Evolutionary conservation across 2,888 invertebrate species (phyloP).

Genomic region (Trileptium ribeirensis): DNA sequence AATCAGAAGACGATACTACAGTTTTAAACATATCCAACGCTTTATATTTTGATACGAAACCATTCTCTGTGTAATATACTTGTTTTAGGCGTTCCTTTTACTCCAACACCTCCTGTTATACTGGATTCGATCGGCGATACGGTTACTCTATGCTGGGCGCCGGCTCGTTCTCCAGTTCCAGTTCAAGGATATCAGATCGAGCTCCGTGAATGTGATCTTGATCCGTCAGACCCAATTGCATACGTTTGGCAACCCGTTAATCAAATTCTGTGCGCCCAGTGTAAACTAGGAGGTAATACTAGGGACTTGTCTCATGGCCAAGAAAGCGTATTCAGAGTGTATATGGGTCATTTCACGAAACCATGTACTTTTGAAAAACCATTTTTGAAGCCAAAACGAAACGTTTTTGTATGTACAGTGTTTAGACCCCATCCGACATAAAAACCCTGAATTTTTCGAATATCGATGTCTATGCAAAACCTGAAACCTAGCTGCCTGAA

Average conservation of each 20-base stretch:
- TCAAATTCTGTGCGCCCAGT: slow-evolving; percentile 45
- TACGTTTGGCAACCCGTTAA: slow-evolving; percentile 47
- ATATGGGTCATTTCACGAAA: no score
- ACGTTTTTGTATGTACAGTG: no score
- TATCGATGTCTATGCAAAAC: no score
- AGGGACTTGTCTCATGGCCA: no score
- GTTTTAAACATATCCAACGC: neutral
- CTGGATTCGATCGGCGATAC: slow-evolving; percentile 26
- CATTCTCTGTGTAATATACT: neutral
- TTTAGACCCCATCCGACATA: no score
- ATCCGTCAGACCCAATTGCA: slow-evolving; percentile 8
- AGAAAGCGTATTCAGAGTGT: no score
- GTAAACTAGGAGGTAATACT: slow-evolving; percentile 48
- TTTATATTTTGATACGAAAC: neutral
- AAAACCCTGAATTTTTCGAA: no score
- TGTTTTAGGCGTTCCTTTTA: slow-evolving; percentile 37
- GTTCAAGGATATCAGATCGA: slow-evolving; percentile 51
- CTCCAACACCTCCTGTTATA: slow-evolving; percentile 45
- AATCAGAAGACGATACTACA: no score
- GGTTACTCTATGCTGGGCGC: slow-evolving; percentile 47
- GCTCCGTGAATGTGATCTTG: slow-evolving; percentile 45
- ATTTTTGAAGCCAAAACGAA: no score
- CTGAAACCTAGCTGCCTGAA: no score
- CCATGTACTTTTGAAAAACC: no score
- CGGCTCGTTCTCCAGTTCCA: slow-evolving; percentile 45